Conservation (phyloP, 2,113 vertebrate species). For the Anguilla rostrata region DNA sequence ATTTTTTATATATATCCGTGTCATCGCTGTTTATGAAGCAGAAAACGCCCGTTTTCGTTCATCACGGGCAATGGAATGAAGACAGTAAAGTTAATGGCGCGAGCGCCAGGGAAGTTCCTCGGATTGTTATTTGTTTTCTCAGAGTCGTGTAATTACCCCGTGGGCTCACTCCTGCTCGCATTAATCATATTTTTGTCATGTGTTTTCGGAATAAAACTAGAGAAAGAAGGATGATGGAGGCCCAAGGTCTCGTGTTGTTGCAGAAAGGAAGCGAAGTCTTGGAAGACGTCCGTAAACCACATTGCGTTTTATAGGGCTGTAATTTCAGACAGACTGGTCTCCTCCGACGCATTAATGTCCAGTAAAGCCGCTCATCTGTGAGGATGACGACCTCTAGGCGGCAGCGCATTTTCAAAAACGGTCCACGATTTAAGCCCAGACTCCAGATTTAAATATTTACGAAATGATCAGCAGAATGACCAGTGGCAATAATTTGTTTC, state of each 20-base stretch:
- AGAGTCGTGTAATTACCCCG: neutral
- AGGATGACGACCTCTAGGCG: neutral
- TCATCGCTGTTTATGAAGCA: neutral
- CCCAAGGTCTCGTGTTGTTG: neutral
- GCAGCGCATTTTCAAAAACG: neutral
- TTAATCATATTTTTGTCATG: slow-evolving; percentile 9
- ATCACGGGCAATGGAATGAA: neutral
- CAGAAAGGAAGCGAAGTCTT: neutral
- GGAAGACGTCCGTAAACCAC: neutral
- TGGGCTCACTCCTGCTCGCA: neutral
- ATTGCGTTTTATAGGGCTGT: neutral
- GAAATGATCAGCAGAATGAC: neutral
- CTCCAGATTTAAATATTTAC: neutral
- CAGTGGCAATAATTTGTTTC: neutral
- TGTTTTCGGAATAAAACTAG: neutral
- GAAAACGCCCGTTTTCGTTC: neutral
- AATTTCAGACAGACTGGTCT: neutral
- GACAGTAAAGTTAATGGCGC: neutral
- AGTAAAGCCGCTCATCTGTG: neutral
- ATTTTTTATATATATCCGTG: neutral
- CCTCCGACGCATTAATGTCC: neutral
- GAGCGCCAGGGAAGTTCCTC: neutral
- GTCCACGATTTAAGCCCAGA: neutral
- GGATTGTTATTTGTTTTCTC: slow-evolving; percentile 7
- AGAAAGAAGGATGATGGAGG: neutral